Conservation (phyloP, 2,113 vertebrate genomes). For the Ailurus styani region DNA sequence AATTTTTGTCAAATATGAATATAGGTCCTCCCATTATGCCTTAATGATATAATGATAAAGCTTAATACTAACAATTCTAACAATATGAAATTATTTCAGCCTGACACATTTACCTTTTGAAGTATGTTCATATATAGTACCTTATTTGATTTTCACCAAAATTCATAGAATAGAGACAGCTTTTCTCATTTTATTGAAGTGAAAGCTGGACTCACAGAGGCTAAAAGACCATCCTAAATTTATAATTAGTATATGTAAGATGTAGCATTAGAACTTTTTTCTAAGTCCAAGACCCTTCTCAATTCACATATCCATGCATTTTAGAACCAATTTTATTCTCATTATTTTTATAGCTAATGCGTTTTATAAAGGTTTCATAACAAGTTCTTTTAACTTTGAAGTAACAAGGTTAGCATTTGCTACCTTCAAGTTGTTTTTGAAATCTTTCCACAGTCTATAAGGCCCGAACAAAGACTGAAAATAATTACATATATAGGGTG, state of each 20-base stretch:
- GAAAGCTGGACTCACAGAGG: neutral
- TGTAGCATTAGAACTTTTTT: neutral
- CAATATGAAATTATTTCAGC: neutral
- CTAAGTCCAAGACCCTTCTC: neutral
- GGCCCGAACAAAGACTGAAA: neutral
- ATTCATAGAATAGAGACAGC: neutral
- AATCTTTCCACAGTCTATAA: neutral
- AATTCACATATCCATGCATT: neutral
- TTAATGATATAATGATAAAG: neutral
- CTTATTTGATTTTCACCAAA: neutral
- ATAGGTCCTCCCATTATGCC: neutral
- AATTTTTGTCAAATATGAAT: neutral
- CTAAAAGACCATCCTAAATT: neutral
- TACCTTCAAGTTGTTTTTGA: neutral
- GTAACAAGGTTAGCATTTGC: neutral
- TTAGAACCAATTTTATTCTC: neutral
- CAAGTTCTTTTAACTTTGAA: neutral
- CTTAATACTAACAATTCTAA: neutral
- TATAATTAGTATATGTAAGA: neutral
- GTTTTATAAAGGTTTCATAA: neutral
- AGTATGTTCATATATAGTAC: neutral
- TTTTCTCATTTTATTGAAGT: neutral
- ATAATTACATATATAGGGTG: neutral
- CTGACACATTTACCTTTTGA: neutral
- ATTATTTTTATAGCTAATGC: neutral